These are phyloP conservation scores for Bufotes viridis DNA, from an alignment of 2,797 vertebrate species.

Conservation along the genomic window DNA sequence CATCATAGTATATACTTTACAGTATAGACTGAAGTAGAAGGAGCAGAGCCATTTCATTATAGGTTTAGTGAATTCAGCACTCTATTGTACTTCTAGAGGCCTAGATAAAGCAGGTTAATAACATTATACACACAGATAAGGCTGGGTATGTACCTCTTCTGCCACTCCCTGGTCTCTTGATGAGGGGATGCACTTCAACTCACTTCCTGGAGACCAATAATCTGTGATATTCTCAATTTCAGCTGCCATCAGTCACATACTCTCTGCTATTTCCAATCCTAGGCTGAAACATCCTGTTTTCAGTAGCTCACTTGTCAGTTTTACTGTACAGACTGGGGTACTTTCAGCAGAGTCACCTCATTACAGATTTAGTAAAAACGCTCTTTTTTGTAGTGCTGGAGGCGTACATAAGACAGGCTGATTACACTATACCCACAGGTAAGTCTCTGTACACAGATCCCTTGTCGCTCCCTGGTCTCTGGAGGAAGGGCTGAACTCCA, in stretches of 20 bases:
- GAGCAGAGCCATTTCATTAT: not conserved
- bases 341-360: not conserved
- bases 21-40: not conserved
- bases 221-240: too few species aligned
- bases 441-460: too few species aligned
- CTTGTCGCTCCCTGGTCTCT: too few species aligned
- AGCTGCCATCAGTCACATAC: too few species aligned
- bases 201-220: too few species aligned
- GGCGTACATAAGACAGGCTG: not conserved
- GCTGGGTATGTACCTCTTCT: too few species aligned
- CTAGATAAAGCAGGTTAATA: not conserved
- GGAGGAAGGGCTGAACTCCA: too few species aligned
- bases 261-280: too few species aligned
- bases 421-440: not conserved
- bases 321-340: not conserved
- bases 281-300: not conserved
- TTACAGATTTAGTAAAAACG: not conserved
- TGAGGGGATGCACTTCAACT: too few species aligned
- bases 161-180: too few species aligned
- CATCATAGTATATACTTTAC: not conserved
- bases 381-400: not conserved
- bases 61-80: not conserved
- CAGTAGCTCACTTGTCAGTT: not conserved
- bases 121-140: too few species aligned
- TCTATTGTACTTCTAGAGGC: not conserved